These are phyloP conservation scores for Eptesicus fuscus DNA, from an alignment of 2,113 vertebrate species.

Conservation along the genomic window DNA sequence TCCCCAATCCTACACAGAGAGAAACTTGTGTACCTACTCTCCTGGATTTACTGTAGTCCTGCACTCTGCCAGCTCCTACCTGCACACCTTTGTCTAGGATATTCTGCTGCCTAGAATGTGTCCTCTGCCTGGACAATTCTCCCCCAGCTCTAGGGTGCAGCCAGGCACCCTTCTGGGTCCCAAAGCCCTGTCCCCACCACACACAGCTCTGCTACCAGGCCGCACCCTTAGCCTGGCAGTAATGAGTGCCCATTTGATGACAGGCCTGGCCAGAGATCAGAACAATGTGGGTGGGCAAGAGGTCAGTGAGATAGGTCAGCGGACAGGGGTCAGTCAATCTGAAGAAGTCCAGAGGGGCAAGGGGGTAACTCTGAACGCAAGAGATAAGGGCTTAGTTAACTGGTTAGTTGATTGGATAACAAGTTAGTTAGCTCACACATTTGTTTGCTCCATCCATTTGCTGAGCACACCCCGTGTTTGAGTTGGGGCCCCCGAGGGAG, in stretches of 20 bases:
- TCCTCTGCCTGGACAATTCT: background rate
- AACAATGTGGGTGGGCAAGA: background rate
- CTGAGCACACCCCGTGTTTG: background rate
- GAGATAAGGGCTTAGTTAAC: background rate
- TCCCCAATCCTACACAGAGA: background rate
- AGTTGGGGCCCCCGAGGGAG: background rate
- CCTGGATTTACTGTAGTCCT: background rate
- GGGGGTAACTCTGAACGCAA: background rate
- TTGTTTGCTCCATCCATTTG: background rate
- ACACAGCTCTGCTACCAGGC: background rate
- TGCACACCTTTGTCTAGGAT: background rate
- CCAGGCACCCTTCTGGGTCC: background rate
- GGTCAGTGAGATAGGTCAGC: background rate
- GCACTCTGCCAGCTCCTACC: background rate
- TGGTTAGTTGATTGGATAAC: background rate
- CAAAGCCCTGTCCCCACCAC: background rate
- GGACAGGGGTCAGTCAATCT: background rate
- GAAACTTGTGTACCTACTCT: rapidly evolving
- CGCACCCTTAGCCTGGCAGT: rapidly evolving
- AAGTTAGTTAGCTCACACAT: background rate
- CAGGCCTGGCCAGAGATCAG: background rate
- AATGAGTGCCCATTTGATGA: rapidly evolving
- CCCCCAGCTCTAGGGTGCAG: background rate
- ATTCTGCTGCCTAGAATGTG: background rate
- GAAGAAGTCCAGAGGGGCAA: background rate